Evolutionary conservation across 2,797 vertebrate genomes (phyloP).

Genomic region (Ctenosaura bakeri): DNA sequence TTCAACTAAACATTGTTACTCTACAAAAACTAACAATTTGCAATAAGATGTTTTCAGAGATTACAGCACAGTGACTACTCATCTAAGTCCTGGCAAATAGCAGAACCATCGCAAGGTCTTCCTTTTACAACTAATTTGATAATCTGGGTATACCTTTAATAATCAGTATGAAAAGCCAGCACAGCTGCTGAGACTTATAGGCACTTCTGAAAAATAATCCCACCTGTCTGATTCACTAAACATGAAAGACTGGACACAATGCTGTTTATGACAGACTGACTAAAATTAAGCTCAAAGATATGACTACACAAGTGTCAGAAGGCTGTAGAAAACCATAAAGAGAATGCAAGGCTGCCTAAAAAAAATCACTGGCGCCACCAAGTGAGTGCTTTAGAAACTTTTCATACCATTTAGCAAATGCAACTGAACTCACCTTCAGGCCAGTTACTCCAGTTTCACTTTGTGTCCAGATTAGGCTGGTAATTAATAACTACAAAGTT

Average conservation of each 20-base stretch:
- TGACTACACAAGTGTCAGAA: not conserved
- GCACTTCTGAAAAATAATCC: not conserved
- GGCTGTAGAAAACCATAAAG: not conserved
- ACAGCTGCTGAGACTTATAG: not conserved
- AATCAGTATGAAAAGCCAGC: not conserved
- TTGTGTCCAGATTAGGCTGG: not conserved
- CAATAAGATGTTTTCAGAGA: not conserved
- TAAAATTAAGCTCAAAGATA: not conserved
- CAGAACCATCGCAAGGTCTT: not conserved
- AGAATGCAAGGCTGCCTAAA: not conserved
- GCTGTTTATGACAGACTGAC: not conserved
- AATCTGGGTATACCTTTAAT: not conserved
- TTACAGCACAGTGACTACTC: not conserved
- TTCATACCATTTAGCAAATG: conserved; percentile 3
- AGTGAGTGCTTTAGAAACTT: not conserved
- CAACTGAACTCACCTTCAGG: not conserved
- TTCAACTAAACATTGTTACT: not conserved
- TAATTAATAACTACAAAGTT: conserved; percentile 13
- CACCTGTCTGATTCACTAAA: not conserved
- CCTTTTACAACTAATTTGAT: not conserved
- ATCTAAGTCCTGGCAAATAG: not conserved
- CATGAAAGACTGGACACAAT: not conserved
- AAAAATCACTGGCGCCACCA: not conserved
- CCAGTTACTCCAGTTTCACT: conserved; percentile 13
- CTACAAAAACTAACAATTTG: not conserved